Conservation (phyloP, 2,888 invertebrate species). For the Ischnura elegans region DNA sequence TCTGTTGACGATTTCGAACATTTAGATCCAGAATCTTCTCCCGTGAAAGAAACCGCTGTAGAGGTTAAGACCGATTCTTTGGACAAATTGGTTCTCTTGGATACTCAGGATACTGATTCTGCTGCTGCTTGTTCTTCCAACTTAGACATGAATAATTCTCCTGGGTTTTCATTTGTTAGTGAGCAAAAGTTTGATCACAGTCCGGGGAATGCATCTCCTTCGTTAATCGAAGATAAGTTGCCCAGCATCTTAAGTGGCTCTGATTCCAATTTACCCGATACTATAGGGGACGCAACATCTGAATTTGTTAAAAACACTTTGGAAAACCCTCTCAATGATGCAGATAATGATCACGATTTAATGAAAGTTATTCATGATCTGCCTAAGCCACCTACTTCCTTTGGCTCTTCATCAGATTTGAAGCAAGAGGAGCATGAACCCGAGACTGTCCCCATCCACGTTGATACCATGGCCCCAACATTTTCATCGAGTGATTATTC, state of each 20-base stretch:
- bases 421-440: conserved; percentile 43
- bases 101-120: conserved; percentile 38
- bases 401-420: conserved; percentile 3
- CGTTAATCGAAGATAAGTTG: conserved; percentile 18
- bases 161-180: conserved; percentile 59
- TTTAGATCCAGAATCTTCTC: conserved; percentile 82
- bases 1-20: conserved; percentile 88
- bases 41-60: conserved; percentile 74
- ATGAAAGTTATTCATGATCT: conserved; percentile 57
- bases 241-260: neutral
- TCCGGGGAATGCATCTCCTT: conserved; percentile 27
- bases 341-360: conserved; percentile 39
- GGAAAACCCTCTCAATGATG: neutral
- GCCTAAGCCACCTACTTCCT: conserved; percentile 51
- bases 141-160: conserved; percentile 57
- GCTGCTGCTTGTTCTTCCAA: conserved; percentile 46
- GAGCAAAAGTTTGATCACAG: conserved; percentile 55
- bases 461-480: conserved; percentile 25
- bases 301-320: conserved; percentile 12
- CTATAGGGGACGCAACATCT: conserved; percentile 26
- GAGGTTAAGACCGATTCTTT: conserved; percentile 57
- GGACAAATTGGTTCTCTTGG: conserved; percentile 64
- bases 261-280: conserved; percentile 32
- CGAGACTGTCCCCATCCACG: neutral
- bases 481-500: conserved; percentile 44